Base-by-base conservation (phyloP, 2,113 vertebrate species). In the Ia io region DNA sequence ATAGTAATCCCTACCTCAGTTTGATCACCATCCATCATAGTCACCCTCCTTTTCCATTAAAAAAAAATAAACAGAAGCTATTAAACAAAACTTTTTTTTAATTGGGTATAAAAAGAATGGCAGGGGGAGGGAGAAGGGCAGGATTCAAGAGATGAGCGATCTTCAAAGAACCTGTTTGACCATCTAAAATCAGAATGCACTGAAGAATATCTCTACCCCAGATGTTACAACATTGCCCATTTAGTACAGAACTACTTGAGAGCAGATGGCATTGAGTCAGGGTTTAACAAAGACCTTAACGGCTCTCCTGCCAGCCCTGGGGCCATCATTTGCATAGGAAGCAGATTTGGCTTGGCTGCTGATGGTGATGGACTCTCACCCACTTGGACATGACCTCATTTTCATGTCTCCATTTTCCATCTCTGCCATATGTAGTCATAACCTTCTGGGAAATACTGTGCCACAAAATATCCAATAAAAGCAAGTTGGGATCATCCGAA, bases 241-340 rank as follows among this genome's bases (percentile, higher is more conserved):
- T 97, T 87, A 95, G 94, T 95, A 95, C 95, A 96, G 85, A 84
- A 32, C 84, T 71, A 94, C 95, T 97, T 96, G 95, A 94, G 92
- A 97, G 96, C 97, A 98, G 97, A 98, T 97, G 97, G 86, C 74
- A 37, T 95, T 96, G 95, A 98, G 91, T 97, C 97, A 97, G 94
- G 96, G 97, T 95, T 98, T 98, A 96, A 91, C 88, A 85, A 5
- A 98, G 92, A 96, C 94, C 78, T 97, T 98, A 98, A 95, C 70
- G 90, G 90, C 91, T 97, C 91, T 96, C 95, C 90, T 97, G 95
- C 96, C 97, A 93, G 89, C 47, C 94, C 95, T 94, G 78, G 97
- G 98, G 97, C 95, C 32, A 67, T 96, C 84, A 96, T 93, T 87
- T 95, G 93, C 96, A 97, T 93, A 84, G 96, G 97, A 97, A 96